Base-by-base conservation (phyloP, 2,797 vertebrate genomes). In the Mormyrus proboscirostris region DNA sequence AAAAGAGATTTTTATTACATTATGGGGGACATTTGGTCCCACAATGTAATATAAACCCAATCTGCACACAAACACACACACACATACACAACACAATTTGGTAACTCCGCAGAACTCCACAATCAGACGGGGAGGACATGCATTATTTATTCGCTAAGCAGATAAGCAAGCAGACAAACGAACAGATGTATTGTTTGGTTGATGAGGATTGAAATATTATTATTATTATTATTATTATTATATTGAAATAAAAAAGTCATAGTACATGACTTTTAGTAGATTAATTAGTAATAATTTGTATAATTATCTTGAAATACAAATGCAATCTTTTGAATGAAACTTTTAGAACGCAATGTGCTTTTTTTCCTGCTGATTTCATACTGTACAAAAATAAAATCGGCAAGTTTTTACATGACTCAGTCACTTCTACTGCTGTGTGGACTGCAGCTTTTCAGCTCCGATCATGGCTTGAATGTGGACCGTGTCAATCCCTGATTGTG, bases 331-430 rank as follows among this genome's bases (percentile, higher is more conserved):
- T 38, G 16, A 16, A 73, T 73, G 33, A 33, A 73, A 73, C 29
- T 73, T 33, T 73, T 76, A 41, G 33, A 41, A 41, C 19, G 69
- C 33, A 9, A 44, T 79, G 73, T 16, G 69, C 33, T 14, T 8
- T 38, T 62, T 19, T 44, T 25, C 29, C 33, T 44, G 73, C 73
- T 79, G 16, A 41, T 79, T 79, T 44, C 73, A 44, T 44, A 8
- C 16, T 19, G 73, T 44, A 19, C 38, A 44, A 44, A 79, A 79
- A 69, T n/a, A 19, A 79, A 79, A 44, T 8, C 5, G 2, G 0
- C 14, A n/a, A 76, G 33, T 79, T 79, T 79, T 79, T 44, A 79
- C 73, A 44, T 79, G 73, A 79, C 73, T 79, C 73, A 76, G 69
- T 76, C 29, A 76, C 69, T 79, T 44, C 16, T 79, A 38, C 73